Conservation (phyloP, 1,140 invertebrate species). For the Tetranychus cinnabarinus region DNA sequence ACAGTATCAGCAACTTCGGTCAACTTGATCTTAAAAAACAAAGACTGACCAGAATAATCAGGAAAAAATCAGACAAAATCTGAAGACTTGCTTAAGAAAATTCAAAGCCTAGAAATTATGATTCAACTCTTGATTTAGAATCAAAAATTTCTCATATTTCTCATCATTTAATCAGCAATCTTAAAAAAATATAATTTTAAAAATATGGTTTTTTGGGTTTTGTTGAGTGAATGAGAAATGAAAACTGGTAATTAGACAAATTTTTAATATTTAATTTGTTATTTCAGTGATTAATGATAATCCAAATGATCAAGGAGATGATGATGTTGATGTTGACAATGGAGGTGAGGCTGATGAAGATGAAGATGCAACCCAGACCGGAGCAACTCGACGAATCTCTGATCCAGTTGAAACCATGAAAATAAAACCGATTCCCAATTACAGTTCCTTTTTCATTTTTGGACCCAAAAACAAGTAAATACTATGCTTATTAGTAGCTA, state of each 20-base stretch:
- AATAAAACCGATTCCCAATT: constrained; percentile 77
- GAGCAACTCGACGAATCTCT: constrained; percentile 47
- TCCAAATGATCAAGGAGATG: constrained; percentile 24
- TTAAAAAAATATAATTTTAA: not conserved
- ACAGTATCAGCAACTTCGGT: too few relatives aligned
- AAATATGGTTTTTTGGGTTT: not conserved
- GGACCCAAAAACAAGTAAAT: constrained; percentile 69
- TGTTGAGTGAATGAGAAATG: constrained; percentile 19
- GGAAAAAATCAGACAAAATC: too few relatives aligned
- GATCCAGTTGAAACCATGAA: constrained; percentile 62
- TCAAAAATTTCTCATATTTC: too few relatives aligned
- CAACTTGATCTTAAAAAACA: too few relatives aligned
- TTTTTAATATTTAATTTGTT: too few relatives aligned
- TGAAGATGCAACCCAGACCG: constrained; percentile 23
- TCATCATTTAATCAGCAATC: too few relatives aligned
- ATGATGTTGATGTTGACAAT: constrained; percentile 22
- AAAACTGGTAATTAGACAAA: constrained; percentile 5
- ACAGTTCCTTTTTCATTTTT: constrained; percentile 87
- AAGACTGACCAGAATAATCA: too few relatives aligned
- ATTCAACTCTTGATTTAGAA: too few relatives aligned
- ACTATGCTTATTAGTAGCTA: not conserved
- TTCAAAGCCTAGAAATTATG: too few relatives aligned
- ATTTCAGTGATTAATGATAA: constrained; percentile 8
- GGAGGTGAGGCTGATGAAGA: constrained; percentile 21
- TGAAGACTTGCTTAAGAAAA: too few relatives aligned